Base-by-base conservation (phyloP, 2,888 invertebrate genomes). In the Eulithis prunata region DNA sequence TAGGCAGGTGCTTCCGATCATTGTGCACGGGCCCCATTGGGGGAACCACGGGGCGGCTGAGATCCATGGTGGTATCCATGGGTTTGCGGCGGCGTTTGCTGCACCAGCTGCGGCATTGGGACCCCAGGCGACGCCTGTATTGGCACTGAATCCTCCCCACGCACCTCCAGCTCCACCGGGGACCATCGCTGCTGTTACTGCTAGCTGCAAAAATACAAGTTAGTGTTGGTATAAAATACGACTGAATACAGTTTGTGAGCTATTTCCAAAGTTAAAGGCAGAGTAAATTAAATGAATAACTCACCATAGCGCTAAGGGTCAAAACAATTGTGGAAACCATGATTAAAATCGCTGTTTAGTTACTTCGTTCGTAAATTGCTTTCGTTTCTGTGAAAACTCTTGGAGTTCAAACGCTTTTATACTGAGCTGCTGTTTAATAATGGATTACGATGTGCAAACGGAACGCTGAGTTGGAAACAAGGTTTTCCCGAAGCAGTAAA, bases 51-150 rank as follows among this genome's bases (percentile, higher is more conserved):
- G 86, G 1, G 89, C 86, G 5, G 80, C 32, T 2, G 90, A 73
- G 6, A 91, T 62, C 92, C 93, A 92, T 21, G 89, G 87, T 2
- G 93, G 93, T n/a, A 90, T 80, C 83, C 85, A 90, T 1, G 90
- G 87, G 78, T 87, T 89, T 4, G 63, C 78, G 1, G 79, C 86
- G 0, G 76, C 82, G 3, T 77, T 78, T 3, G 72, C 71, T 64
- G 75, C 77, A 6, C 62, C 74, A 2, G 64, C 68, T 63, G 61
- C 64, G 7, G 32, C 32, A 32, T 46, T 45, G n/a, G 62, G 52
- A 13, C 43, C 69, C n/a, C 61, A 78, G 14, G 73, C 75, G 5
- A 45, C 76, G 8, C 72, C 75, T 6, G 72, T 72, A 0, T 72
- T 77, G 0, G 71, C 70, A 11, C 75, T 77, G 32, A 73, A 72